phyloP scores from a whole-genome alignment of 2,797 vertebrate species.

The Chaetophractus vellerosus region DNA sequence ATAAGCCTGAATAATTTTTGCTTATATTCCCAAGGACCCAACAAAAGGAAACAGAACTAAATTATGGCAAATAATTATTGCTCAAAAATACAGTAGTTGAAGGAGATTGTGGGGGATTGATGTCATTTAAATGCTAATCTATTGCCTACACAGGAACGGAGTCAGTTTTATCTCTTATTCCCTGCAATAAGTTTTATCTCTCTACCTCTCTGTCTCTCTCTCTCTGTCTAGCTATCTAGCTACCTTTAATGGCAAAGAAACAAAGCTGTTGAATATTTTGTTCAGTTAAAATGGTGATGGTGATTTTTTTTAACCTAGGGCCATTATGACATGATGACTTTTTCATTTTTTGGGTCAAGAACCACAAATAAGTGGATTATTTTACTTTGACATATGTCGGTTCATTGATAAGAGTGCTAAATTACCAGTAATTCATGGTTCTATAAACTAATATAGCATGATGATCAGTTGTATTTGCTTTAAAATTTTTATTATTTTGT shows the following conservation, averaged over 20 bases:
- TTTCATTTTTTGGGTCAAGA: not conserved
- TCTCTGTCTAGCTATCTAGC: not conserved
- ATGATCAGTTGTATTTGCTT: not conserved
- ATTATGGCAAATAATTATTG: slow-evolving; percentile 69
- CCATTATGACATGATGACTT: not conserved
- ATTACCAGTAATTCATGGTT: not conserved
- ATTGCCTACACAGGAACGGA: slow-evolving; percentile 78
- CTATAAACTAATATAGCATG: not conserved
- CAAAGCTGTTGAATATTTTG: slow-evolving; percentile 68
- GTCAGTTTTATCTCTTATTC: slow-evolving; percentile 75
- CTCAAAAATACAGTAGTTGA: slow-evolving; percentile 78
- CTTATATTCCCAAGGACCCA: slow-evolving; percentile 76
- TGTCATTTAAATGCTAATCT: slow-evolving; percentile 84
- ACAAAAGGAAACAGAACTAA: slow-evolving; percentile 76
- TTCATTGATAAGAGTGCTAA: not conserved
- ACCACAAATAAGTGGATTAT: slow-evolving; percentile 23
- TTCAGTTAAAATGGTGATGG: slow-evolving; percentile 72
- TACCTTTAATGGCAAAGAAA: slow-evolving; percentile 63
- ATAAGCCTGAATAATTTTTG: slow-evolving; percentile 82
- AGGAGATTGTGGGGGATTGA: slow-evolving; percentile 80
- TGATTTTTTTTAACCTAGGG: slow-evolving; percentile 68
- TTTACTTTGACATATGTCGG: slow-evolving; percentile 47
- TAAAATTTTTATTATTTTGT: not conserved
- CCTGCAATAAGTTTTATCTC: not conserved
- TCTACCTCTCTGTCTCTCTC: not conserved